Conservation (phyloP, 2,888 invertebrate species). For the Phanerotoma sp. region DNA sequence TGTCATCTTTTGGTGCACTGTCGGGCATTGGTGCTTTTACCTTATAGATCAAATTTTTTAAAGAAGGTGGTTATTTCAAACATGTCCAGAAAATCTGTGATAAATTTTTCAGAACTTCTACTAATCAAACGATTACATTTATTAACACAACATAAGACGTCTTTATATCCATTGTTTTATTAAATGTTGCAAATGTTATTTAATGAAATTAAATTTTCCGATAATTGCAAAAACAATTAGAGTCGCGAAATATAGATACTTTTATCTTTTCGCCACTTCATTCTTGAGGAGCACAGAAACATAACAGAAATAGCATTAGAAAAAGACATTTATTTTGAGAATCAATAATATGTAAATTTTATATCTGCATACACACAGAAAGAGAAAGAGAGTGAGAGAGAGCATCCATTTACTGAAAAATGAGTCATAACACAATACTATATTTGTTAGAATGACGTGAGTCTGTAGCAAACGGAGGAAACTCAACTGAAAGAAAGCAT, state of each 20-base stretch:
- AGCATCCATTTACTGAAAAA: slow-evolving; percentile 19
- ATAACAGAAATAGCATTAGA: background rate
- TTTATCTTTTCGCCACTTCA: background rate
- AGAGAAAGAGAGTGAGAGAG: background rate
- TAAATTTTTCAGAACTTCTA: too few relatives aligned
- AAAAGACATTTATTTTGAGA: background rate
- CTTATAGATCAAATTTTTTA: too few relatives aligned
- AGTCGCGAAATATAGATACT: background rate
- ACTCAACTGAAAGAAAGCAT: background rate
- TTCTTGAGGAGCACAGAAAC: background rate
- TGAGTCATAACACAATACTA: slow-evolving; percentile 29
- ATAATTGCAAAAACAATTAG: too few relatives aligned
- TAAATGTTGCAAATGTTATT: too few relatives aligned
- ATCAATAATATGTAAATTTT: slow-evolving; percentile 2
- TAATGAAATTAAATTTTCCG: too few relatives aligned
- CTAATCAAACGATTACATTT: too few relatives aligned
- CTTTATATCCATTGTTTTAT: too few relatives aligned
- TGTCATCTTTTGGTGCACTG: too few relatives aligned
- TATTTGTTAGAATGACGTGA: slow-evolving; percentile 30
- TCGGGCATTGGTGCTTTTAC: too few relatives aligned
- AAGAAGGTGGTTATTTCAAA: too few relatives aligned
- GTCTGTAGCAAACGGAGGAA: slow-evolving; percentile 1
- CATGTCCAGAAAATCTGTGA: too few relatives aligned
- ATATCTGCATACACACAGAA: background rate
- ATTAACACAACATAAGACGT: too few relatives aligned